A percentile compares a stretch with the other conserved stretches of the same genome.
phyloP scores from a whole-genome alignment of 1,140 invertebrate species.

The Leptopilina clavipes region DNA sequence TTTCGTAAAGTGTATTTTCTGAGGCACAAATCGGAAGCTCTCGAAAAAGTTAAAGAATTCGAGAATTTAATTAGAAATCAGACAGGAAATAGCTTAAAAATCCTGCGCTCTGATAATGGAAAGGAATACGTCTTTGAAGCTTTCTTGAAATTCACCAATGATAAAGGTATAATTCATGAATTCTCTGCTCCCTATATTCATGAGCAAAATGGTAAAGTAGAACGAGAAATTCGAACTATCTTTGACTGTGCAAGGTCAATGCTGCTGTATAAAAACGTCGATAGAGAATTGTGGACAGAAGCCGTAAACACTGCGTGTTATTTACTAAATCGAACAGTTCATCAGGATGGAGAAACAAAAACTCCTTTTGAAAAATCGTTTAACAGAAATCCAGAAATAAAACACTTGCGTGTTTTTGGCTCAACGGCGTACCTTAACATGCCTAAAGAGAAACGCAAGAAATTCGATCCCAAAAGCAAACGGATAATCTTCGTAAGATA shows the following conservation, averaged over 20 bases:
- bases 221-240: slow-evolving; percentile 61
- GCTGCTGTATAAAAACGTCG: slow-evolving; percentile 18
- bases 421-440: background rate
- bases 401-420: background rate
- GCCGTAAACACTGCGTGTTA: slow-evolving; percentile 19
- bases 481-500: background rate
- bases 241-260: slow-evolving; percentile 27
- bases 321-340: too few relatives aligned
- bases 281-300: slow-evolving; percentile 26
- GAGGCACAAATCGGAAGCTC: too few relatives aligned
- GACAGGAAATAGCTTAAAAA: too few relatives aligned
- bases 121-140: too few relatives aligned
- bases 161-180: background rate
- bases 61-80: too few relatives aligned
- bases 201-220: slow-evolving; percentile 65
- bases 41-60: too few relatives aligned
- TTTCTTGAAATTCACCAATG: background rate
- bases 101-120: too few relatives aligned
- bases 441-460: background rate
- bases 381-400: background rate
- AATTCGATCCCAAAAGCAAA: background rate
- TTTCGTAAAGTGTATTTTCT: too few relatives aligned
- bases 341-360: background rate
- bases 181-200: slow-evolving; percentile 58
- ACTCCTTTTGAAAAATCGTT: background rate